A percentile compares a stretch with the other conserved stretches of the same genome.
phyloP scores from a whole-genome alignment of 2,888 invertebrate species.

The Amblyteles armatorius region DNA sequence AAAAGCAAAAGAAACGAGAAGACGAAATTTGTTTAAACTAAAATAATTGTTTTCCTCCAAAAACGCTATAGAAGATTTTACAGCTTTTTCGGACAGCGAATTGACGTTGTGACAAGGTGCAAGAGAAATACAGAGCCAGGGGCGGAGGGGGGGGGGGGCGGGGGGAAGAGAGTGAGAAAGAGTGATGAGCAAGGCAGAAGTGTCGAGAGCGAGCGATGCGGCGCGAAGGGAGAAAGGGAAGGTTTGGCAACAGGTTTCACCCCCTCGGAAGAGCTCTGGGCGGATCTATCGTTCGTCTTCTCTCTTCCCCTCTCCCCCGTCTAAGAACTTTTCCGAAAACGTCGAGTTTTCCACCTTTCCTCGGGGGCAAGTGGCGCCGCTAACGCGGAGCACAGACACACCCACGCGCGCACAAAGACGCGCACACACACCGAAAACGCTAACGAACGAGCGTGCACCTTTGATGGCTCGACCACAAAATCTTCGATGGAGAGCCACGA shows the following conservation, averaged over 20 bases:
- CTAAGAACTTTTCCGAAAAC: constrained; percentile 81
- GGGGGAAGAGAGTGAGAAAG: constrained; percentile 43
- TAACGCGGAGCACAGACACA: constrained; percentile 28
- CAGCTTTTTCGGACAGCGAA: neutral
- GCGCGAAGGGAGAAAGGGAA: constrained; percentile 68
- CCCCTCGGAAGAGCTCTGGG: constrained; percentile 70
- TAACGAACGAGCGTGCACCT: constrained; percentile 39
- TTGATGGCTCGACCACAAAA: constrained; percentile 53
- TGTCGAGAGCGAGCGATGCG: constrained; percentile 42
- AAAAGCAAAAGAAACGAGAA: no score
- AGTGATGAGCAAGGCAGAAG: constrained; percentile 47
- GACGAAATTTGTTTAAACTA: no score
- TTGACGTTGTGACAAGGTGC: constrained; percentile 11
- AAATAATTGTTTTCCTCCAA: no score
- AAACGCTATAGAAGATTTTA: neutral
- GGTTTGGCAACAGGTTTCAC: constrained; percentile 83
- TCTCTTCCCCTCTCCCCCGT: constrained; percentile 58
- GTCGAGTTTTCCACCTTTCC: constrained; percentile 69
- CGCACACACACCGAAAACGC: constrained; percentile 43
- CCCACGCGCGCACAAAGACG: constrained; percentile 4
- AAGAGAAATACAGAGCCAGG: constrained; percentile 15
- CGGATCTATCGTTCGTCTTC: constrained; percentile 39
- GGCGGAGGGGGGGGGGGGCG: neutral
- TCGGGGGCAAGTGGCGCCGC: constrained; percentile 20
- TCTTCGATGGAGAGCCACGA: constrained; percentile 37